These are phyloP conservation scores for Nymphicus hollandicus DNA, from an alignment of 2,113 vertebrate genomes.

Conservation along the genomic window DNA sequence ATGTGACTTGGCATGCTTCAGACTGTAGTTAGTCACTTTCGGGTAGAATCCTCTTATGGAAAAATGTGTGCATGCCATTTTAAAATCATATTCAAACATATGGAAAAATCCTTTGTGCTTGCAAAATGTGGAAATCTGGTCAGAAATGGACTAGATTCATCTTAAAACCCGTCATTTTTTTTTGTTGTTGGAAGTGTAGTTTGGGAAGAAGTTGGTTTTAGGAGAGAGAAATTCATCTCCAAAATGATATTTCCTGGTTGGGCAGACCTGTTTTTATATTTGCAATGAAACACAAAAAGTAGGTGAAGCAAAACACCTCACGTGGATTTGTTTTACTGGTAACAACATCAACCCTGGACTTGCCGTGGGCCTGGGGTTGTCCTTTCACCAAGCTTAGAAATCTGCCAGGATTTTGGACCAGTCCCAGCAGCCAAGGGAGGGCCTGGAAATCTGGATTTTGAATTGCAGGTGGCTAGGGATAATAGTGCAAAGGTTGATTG, in stretches of 20 bases:
- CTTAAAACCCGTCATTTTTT: background rate
- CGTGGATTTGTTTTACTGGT: background rate
- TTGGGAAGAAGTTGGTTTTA: background rate
- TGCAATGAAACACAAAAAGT: background rate
- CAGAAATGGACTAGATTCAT: background rate
- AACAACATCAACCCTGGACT: background rate
- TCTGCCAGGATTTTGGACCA: background rate
- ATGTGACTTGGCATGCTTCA: background rate
- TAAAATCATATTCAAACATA: slow-evolving; percentile 14
- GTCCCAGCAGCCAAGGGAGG: background rate
- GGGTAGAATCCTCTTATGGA: slow-evolving; percentile 5
- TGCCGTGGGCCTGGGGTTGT: background rate
- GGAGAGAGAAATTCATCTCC: background rate
- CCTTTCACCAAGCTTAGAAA: background rate
- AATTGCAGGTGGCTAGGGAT: background rate
- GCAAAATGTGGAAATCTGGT: slow-evolving; percentile 23
- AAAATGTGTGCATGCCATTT: slow-evolving; percentile 21
- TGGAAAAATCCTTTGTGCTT: slow-evolving; percentile 33
- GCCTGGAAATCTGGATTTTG: background rate
- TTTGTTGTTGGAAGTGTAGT: background rate
- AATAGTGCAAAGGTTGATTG: background rate
- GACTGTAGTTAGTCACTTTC: slow-evolving; percentile 26
- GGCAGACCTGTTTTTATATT: background rate
- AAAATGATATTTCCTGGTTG: background rate
- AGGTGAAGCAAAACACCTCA: background rate